Evolutionary conservation across 1,140 invertebrate genomes (phyloP), one percentile per base, ranked within the genome.

Genomic region (Caenorhabditis remanei): DNA sequence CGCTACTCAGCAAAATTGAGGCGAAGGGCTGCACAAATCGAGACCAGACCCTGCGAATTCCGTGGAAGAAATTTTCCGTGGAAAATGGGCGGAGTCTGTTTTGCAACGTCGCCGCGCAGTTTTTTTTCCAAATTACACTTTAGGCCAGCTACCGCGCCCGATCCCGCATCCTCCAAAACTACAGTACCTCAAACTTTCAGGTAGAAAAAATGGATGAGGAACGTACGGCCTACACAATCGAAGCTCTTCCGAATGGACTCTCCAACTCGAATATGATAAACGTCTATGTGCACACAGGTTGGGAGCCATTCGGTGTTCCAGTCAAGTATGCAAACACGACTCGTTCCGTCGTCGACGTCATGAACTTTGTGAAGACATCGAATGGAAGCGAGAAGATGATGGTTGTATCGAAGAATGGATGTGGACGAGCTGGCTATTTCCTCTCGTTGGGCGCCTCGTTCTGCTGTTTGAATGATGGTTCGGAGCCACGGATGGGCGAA

Each of bases 341-440:
- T 79, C 43, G 71, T 50, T 79, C 71, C 4, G 71, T 79, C 4
- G 46, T 79, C n/a, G 71, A 79, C n/a, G 71, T 79, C n/a, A 79
- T 79, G 71, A 79, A 79, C 14, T 79, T 79, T 79, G 71, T 79
- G 46, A 79, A 79, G 46, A 79, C 71, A 3, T 79, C 71, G 19
- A 79, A 50, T 79, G 71, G 71, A 41, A 50, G 32, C 9, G 71
- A 79, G 4, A 79, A 79, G n/a, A 48, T 79, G 71, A 9, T 79
- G 71, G 46, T 79, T 50, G 71, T 79, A 11, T 79, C 71, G n/a
- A 79, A 53, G 46, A 79, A 79, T 24, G 71, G 71, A 21, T 79
- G 71, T 50, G 71, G 71, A 50, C 43, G 71, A 11, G 71, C 71
- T 50, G 71, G 71, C 7, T 79, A 11, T 14, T 79, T 79, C 46